phyloP scores from a whole-genome alignment of 1,140 invertebrate genomes.

The Lethrus apterus region DNA sequence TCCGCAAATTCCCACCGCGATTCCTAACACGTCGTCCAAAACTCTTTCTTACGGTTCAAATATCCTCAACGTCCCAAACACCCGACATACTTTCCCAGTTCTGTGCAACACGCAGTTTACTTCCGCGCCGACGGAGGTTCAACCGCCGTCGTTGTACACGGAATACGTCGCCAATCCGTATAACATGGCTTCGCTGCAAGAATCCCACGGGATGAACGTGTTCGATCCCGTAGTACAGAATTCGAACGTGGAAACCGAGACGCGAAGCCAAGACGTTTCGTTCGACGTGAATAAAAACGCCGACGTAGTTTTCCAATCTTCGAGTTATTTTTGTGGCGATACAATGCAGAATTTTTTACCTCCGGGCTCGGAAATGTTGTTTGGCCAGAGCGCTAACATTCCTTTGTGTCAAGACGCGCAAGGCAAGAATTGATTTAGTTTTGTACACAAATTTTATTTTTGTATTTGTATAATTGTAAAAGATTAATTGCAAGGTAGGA shows the following conservation, averaged over 20 bases:
- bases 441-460: no score
- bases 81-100: slow-evolving; percentile 29
- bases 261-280: slow-evolving; percentile 3
- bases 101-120: slow-evolving; percentile 23
- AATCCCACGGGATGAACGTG: slow-evolving; percentile 8
- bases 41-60: slow-evolving; percentile 13
- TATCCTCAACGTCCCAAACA: slow-evolving; percentile 21
- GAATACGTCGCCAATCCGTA: slow-evolving; percentile 50
- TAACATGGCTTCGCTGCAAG: slow-evolving; percentile 33
- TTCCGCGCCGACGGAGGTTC: slow-evolving; percentile 24
- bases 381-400: slow-evolving; percentile 6
- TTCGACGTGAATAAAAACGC: slow-evolving; percentile 3
- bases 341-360: slow-evolving; percentile 40
- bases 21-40: neutral
- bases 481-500: no score
- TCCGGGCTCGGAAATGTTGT: slow-evolving; percentile 52
- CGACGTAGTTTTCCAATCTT: slow-evolving; percentile 29
- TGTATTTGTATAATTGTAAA: no score
- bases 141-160: slow-evolving; percentile 44
- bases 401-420: no score
- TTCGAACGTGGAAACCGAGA: slow-evolving; percentile 5
- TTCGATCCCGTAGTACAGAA: slow-evolving; percentile 12
- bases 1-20: neutral
- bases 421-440: no score
- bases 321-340: slow-evolving; percentile 51